phyloP scores from a whole-genome alignment of 2,113 vertebrate species.

The Regulus satrapa region DNA sequence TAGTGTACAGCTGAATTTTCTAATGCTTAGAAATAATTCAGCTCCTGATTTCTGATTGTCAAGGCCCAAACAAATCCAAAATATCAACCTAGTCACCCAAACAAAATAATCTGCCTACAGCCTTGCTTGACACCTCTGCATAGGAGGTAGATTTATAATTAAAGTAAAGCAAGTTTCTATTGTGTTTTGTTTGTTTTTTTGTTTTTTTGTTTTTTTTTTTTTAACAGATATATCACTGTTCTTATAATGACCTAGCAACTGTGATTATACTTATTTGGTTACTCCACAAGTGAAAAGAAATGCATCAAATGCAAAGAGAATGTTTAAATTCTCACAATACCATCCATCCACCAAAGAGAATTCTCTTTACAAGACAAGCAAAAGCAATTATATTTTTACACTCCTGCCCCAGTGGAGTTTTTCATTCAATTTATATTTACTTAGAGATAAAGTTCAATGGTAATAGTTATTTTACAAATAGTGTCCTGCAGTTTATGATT shows the following conservation, averaged over 20 bases:
- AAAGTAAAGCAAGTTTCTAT: not conserved
- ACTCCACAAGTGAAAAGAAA: not conserved
- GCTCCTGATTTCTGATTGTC: not conserved
- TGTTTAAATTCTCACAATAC: not conserved
- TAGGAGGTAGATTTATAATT: not conserved
- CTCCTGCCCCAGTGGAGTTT: not conserved
- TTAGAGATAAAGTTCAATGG: slow-evolving; percentile 18
- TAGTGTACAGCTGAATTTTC: not conserved
- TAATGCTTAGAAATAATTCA: not conserved
- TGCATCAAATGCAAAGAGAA: not conserved
- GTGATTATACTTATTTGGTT: not conserved
- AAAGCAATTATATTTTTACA: not conserved
- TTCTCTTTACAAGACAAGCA: not conserved
- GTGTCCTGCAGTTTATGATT: slow-evolving; percentile 28
- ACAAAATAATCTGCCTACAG: not conserved
- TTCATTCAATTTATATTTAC: slow-evolving; percentile 30
- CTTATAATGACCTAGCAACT: not conserved
- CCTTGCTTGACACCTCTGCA: accelerated
- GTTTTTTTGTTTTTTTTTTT: too few species aligned
- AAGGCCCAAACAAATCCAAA: not conserved
- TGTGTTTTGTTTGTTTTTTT: not conserved
- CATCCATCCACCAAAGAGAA: not conserved
- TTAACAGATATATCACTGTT: not conserved
- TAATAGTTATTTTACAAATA: slow-evolving; percentile 16
- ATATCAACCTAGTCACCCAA: not conserved